Evolutionary conservation across 2,888 invertebrate genomes (phyloP).

Genomic region (Brachylomia viminalis): DNA sequence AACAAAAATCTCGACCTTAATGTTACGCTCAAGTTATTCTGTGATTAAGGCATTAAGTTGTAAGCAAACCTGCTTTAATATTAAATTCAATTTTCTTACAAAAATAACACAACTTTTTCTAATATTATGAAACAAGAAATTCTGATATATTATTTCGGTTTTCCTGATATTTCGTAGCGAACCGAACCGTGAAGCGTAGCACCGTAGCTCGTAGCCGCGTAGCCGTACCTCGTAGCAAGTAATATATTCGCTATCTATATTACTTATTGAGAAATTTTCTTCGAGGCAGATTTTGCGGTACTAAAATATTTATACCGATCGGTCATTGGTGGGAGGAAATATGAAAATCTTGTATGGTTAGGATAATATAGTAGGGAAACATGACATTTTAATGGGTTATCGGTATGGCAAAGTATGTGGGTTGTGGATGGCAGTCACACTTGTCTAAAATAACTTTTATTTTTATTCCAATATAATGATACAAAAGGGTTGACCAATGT

Average conservation of each 20-base stretch:
- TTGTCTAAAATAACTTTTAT: no score
- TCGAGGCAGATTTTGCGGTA: constrained; percentile 31
- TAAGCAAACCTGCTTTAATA: constrained; percentile 40
- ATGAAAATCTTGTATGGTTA: constrained; percentile 10
- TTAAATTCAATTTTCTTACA: constrained; percentile 54
- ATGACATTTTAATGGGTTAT: constrained; percentile 27
- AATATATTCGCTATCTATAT: constrained; percentile 47
- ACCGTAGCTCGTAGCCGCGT: constrained; percentile 57
- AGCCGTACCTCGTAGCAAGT: constrained; percentile 57
- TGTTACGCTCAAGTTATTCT: constrained; percentile 49
- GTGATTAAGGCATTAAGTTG: constrained; percentile 53
- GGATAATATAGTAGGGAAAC: background rate
- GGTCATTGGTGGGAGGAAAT: constrained; percentile 30
- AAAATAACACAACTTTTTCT: constrained; percentile 41
- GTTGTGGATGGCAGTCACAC: no score
- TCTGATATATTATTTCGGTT: constrained; percentile 56
- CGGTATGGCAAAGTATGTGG: background rate
- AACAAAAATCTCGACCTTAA: constrained; percentile 47
- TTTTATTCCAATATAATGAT: no score
- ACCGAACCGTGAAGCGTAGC: constrained; percentile 61
- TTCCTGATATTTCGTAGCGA: constrained; percentile 49
- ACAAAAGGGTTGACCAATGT: no score
- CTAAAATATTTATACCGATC: constrained; percentile 48
- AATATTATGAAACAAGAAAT: constrained; percentile 39
- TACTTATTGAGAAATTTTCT: constrained; percentile 48